Evolutionary conservation across 2,797 vertebrate genomes (phyloP).

Genomic region (Smutsia gigantea): DNA sequence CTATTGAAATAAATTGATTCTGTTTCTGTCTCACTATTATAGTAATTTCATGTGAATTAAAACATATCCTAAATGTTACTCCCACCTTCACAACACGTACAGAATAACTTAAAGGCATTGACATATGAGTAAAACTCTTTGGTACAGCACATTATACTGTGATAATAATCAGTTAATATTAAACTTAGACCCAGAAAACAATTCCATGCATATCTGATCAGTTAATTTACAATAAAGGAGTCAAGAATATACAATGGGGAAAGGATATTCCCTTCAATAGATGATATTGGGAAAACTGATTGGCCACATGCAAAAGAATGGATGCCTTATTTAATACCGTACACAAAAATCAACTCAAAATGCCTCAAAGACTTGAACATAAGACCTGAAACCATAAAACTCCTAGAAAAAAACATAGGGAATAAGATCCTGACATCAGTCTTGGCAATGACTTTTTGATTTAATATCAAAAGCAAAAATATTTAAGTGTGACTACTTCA

Average conservation of each 20-base stretch:
- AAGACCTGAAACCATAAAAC: background rate
- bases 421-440: background rate
- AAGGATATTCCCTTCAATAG: background rate
- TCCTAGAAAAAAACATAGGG: background rate
- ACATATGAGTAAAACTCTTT: constrained; percentile 13
- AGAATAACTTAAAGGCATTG: constrained; percentile 35
- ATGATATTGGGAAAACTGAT: background rate
- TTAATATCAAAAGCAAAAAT: background rate
- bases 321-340: background rate
- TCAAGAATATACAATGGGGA: background rate
- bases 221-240: constrained; percentile 3
- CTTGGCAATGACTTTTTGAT: background rate
- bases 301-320: background rate
- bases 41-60: constrained; percentile 45
- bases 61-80: constrained; percentile 51
- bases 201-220: background rate
- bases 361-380: background rate
- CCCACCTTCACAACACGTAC: background rate
- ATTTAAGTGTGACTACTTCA: background rate
- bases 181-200: constrained; percentile 8
- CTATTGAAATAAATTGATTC: constrained; percentile 11
- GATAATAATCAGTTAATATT: constrained; percentile 61
- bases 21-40: constrained; percentile 36
- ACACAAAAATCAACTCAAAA: background rate
- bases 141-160: constrained; percentile 11